Conservation (phyloP, 2,888 invertebrate species). For the Eudiplozoon nipponicum region DNA sequence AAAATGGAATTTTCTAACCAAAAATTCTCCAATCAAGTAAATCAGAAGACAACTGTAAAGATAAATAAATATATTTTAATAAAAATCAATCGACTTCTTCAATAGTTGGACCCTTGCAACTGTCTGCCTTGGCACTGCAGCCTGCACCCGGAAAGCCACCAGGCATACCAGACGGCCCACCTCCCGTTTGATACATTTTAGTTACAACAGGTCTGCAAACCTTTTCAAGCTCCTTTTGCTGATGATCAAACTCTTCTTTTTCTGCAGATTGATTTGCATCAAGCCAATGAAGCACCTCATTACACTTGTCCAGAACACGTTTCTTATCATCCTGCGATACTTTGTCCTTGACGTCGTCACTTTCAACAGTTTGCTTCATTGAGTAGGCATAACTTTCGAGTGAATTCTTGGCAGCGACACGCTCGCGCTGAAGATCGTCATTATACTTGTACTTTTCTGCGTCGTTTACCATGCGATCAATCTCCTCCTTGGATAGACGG, state of each 20-base stretch:
- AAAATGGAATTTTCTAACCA: too few species aligned
- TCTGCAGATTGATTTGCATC: conserved; percentile 41
- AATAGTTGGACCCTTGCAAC: conserved; percentile 43
- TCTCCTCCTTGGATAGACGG: conserved; percentile 35
- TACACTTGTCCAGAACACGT: conserved; percentile 49
- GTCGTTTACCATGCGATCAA: conserved; percentile 12
- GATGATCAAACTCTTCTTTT: conserved; percentile 67
- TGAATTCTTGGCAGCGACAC: conserved; percentile 19
- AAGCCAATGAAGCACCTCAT: conserved; percentile 43
- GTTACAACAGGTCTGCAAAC: conserved; percentile 73
- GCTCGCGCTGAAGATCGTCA: conserved; percentile 7
- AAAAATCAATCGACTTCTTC: conserved; percentile 50
- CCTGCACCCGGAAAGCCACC: conserved; percentile 24
- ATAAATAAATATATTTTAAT: background rate
- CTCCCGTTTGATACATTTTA: conserved; percentile 50
- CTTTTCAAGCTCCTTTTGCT: conserved; percentile 63
- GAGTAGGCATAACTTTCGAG: conserved; percentile 55
- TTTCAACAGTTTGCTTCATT: conserved; percentile 61
- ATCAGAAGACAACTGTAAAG: background rate
- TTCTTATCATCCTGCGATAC: conserved; percentile 38
- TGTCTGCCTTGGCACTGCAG: conserved; percentile 14
- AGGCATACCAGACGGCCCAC: conserved; percentile 31
- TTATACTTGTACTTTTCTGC: conserved; percentile 13
- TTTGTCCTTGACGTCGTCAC: conserved; percentile 68
- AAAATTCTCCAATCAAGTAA: too few species aligned